Percentiles rank a stretch among this genome's conserved stretches.
phyloP scores from a whole-genome alignment of 2,797 vertebrate genomes.

The Lutra lutra region DNA sequence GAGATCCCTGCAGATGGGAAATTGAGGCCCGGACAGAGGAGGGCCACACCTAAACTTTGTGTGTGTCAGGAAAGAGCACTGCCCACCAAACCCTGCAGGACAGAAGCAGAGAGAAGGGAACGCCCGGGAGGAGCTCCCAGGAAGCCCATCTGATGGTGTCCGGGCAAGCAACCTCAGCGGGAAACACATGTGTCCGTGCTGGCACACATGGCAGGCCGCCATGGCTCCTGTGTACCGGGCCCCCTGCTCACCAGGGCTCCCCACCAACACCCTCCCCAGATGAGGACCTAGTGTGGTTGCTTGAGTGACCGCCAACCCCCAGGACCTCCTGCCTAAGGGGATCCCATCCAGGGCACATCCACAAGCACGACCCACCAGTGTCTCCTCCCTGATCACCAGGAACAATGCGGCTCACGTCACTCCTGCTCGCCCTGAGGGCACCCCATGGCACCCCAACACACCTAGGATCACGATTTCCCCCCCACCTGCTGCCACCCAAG shows the following conservation, averaged over 20 bases:
- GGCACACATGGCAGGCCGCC: too few relatives aligned
- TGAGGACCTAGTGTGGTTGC: rapidly evolving
- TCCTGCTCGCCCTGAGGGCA: too few relatives aligned
- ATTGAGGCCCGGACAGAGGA: background rate
- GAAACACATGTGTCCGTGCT: too few relatives aligned
- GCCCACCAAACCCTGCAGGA: background rate
- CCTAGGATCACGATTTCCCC: background rate
- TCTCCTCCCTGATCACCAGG: background rate
- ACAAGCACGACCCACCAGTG: rapidly evolving
- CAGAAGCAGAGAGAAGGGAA: background rate
- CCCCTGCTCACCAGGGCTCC: background rate
- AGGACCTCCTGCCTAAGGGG: background rate
- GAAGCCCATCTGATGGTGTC: background rate
- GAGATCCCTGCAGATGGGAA: background rate
- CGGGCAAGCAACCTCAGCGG: background rate
- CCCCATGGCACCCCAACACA: rapidly evolving
- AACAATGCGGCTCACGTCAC: background rate
- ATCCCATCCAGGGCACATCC: background rate
- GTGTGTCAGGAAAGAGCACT: rapidly evolving
- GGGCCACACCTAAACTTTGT: background rate
- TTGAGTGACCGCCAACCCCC: too few relatives aligned
- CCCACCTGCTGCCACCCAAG: too few relatives aligned
- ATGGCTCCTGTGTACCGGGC: too few relatives aligned
- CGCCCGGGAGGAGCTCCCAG: rapidly evolving
- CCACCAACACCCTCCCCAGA: background rate